Base-by-base conservation (phyloP, 2,113 vertebrate species). In the Macquaria ambigua region DNA sequence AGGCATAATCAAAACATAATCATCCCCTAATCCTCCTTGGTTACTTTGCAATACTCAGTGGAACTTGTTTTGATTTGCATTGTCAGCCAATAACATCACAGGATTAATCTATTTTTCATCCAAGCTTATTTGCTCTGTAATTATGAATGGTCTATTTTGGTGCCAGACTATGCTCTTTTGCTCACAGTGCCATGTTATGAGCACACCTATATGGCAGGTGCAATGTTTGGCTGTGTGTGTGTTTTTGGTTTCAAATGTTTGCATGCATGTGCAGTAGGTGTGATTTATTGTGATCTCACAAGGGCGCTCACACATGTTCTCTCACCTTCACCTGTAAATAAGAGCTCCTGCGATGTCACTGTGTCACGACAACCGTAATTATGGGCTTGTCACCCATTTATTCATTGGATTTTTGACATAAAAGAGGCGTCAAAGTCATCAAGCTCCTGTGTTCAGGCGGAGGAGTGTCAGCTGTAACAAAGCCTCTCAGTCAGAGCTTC, bases 341-440 rank as follows among this genome's bases (percentile, higher is more conserved):
- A 39, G 25, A 81, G n/a, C 59, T 62, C 72, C 52, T 58, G 43
- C 48, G n/a, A 5, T 74, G 61, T 34, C n/a, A 74, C 37, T 76
- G 55, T 77, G 66, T 72, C 18, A 25, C 12, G 16, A 43, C 39
- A 56, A 77, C 56, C 23, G 15, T n/a, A 34, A 23, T 66, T 15
- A 83, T 77, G 21, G 43, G 53, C 71, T 74, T 77, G 34, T 79
- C 50, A 23, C 2, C 0, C 25, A 82, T 75, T 85, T 72, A 39
- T 67, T 79, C 31, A 71, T 75, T 80, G 37, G 6, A 73, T 72
- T 83, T 85, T 25, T 84, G 78, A 67, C 73, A 39, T 62, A 46
- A 77, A 81, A 85, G 79, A 77, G 66, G 55, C 48, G 50, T 87
- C 53, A 79, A 63, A 58, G 59, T 84, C 74, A 63, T 81, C 71